Base-by-base conservation (phyloP, 2,797 vertebrate genomes). In the Alfaro cultratus region DNA sequence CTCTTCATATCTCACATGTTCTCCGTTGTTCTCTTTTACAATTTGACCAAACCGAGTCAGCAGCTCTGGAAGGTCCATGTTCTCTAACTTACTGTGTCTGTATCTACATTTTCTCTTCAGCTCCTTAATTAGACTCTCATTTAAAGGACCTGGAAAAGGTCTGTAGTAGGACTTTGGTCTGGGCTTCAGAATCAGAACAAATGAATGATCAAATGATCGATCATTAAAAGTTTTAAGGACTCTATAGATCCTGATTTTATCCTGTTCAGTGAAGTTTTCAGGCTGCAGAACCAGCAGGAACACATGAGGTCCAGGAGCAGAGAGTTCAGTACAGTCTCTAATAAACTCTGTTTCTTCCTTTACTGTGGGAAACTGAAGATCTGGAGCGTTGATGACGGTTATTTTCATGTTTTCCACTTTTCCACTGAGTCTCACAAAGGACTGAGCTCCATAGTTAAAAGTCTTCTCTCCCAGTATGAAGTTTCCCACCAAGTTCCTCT, bases 351-450 rank as follows among this genome's bases (percentile, higher is more conserved):
- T 41, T n/a, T 75, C 21, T 39, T 39, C 36, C 36, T 51, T 1
- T 36, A 2, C 21, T 4, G 34, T 46, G 5, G 34, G 21, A 67
- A 39, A 16, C 11, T 77, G 46, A 71, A 85, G 78, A 78, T 86
- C 77, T 49, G 85, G 85, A 41, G 85, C 71, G 67, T 83, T 83
- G 67, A 86, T 73, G 1, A 89, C 26, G 9, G 18, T 13, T 1
- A 86, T 53, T 3, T 62, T 60, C 11, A 0, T 2, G 26, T 77
- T 78, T 0, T 64, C 60, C 0, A 77, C 0, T 5, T 1, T 0
- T 47, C 45, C 31, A 5, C 23, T 76, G 2, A 21, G 0, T 75
- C 0, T 60, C n/a, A 16, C 0, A 70, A 2, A 75, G 1, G 2
- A 1, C 2, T 0, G 0, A 67, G 0, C 10, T 43, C 2, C 41